Evolutionary conservation across 2,888 invertebrate genomes (phyloP), one percentile per base, ranked within the genome.

Genomic region (Drosophila melanosoma): DNA sequence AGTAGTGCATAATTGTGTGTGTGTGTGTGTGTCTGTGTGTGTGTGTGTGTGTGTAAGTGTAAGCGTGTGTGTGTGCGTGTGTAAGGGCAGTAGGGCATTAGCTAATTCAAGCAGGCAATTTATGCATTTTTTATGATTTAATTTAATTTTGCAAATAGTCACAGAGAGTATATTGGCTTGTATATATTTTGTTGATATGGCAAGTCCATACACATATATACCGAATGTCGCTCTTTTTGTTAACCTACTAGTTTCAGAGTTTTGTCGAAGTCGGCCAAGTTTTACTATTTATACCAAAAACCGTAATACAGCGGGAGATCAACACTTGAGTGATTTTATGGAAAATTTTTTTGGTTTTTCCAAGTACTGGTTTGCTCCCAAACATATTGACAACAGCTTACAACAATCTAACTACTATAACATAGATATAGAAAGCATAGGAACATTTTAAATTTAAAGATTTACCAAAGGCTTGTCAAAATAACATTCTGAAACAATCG

Each of bases 101-200:
- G 56, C 57, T 65, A 33, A 67, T 36, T 38, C 35, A 29, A 32
- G 20, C 53, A 51, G 57, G 60, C 58, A 48, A 64, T 48, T 73
- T 74, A 79, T 84, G 82, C 67, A 84, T 85, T 72, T 72, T 40
- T 35, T 64, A 83, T 89, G 51, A 66, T 42, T 67, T 54, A 0
- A n/a, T 42, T 57, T 26, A 0, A n/a, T 42, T 57, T 26, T 26
- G 11, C 11, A n/a, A 23, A 36, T n/a, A 26, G 8, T 26, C 26
- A 17, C 36, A 26, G 26, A 29, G n/a, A 29, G 23, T 3, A 38
- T 4, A 38, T 36, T 26, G n/a, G 54, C n/a, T 51, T 51, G 33
- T 29, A 29, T 2, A 15, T 45, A 23, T 45, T 23, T 26, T 45
- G 45, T 45, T 23, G 45, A 45, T 45, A 23, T 26, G 23, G 20